Percentiles rank a stretch among this genome's conserved stretches.
Conservation (phyloP, 2,888 invertebrate genomes). For the Emmelina monodactyla region DNA sequence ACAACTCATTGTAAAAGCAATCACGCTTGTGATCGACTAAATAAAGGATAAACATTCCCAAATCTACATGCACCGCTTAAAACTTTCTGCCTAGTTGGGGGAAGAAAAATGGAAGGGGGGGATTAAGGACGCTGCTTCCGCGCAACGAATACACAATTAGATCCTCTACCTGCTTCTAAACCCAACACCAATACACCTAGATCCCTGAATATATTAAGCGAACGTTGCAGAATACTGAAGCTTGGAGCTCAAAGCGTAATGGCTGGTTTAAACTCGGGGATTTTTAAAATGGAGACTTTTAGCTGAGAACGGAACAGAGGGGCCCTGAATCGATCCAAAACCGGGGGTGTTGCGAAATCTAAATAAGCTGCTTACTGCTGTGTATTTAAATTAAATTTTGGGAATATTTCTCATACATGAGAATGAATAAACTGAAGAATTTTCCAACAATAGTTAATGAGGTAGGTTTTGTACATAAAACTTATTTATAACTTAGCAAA, state of each 20-base stretch:
- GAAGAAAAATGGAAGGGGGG: slow-evolving; percentile 37
- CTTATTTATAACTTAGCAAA: too few relatives aligned
- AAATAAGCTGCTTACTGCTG: slow-evolving; percentile 60
- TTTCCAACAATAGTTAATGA: too few relatives aligned
- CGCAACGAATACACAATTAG: slow-evolving; percentile 67
- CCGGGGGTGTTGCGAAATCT: slow-evolving; percentile 56
- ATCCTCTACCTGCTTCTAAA: slow-evolving; percentile 60
- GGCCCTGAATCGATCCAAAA: slow-evolving; percentile 53
- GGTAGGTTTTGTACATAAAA: too few relatives aligned
- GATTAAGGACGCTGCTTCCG: slow-evolving; percentile 60
- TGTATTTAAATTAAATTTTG: neutral
- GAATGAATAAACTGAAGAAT: too few relatives aligned
- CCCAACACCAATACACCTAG: slow-evolving; percentile 43
- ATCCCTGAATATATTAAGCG: slow-evolving; percentile 26
- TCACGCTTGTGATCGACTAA: slow-evolving; percentile 10
- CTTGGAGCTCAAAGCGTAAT: slow-evolving; percentile 26
- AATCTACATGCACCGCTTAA: slow-evolving; percentile 49
- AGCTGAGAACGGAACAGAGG: slow-evolving; percentile 55
- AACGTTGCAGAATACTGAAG: slow-evolving; percentile 17
- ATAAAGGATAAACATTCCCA: slow-evolving; percentile 30
- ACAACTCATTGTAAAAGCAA: too few relatives aligned
- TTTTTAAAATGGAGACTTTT: slow-evolving; percentile 54
- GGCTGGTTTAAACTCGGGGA: slow-evolving; percentile 44
- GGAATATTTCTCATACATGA: neutral
- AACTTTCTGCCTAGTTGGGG: slow-evolving; percentile 59